Evolutionary conservation across 2,888 invertebrate species (phyloP), one percentile per base, ranked within the genome.

Genomic region (Coremacera marginata): DNA sequence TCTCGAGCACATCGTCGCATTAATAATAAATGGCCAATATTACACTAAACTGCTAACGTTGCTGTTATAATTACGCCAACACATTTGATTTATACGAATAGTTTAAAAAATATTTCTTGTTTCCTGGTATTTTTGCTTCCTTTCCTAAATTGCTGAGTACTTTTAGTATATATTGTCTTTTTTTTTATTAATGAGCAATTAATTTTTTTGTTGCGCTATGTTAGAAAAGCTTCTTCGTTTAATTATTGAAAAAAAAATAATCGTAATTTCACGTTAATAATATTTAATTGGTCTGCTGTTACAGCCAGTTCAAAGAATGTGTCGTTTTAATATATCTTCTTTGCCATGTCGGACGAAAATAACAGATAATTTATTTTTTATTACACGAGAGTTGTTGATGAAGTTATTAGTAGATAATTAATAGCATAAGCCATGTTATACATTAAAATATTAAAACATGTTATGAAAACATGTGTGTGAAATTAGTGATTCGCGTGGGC

Each of bases 351-450:
- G 44, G 44, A 11, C 1, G 14, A 11, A 44, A 11, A 11, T 44
- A 14, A 3, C 44, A 44, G 44, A 44, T 44, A 44, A 44, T 44
- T 44, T 11, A 25, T 60, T 8, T 60, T 22, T 27, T 60, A 60
- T 11, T 31, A 31, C 34, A 31, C 27, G 16, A 62, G 5, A 37
- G 37, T 55, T 34, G 34, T n/a, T 63, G 1, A 22, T 68, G 25
- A 52, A 19, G 68, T 51, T 51, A 51, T 68, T 68, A 68, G n/a
- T 19, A 49, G 49, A 68, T 68, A 68, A 68, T 68, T 51, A 68
- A 68, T 68, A 25, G 68, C 51, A 27, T 68, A 68, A 51, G 51
- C 68, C 51, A 51, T 25, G 27, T 19, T 27, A 68, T 27, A 60
- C 14, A 27, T n/a, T 60, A 16, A 27, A 60, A 44, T 44, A 44